These are phyloP conservation scores for Sanderia malayensis DNA, from an alignment of 30 jellyfish, hydroid and myxozoan species.

Conservation along the genomic window DNA sequence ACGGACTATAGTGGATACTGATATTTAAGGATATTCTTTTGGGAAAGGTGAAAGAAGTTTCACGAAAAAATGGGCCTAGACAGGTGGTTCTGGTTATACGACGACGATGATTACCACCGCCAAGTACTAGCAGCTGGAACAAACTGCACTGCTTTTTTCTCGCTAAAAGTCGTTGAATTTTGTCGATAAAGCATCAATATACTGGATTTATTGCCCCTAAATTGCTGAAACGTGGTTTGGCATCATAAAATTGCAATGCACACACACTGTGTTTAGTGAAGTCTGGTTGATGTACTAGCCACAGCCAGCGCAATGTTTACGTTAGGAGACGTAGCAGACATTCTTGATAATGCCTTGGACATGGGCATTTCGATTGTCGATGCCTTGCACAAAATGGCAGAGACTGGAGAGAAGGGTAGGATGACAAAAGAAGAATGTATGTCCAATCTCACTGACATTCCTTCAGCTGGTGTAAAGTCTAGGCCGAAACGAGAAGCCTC, in stretches of 20 bases:
- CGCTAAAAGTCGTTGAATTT: no score
- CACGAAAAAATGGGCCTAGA: conserved; percentile 26
- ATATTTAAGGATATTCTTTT: no score
- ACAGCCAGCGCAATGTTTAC: conserved; percentile 79
- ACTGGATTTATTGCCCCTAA: no score
- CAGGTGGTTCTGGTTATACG: neutral
- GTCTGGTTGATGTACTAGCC: no score
- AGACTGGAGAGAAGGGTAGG: conserved; percentile 79
- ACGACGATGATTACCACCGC: neutral
- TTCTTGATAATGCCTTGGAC: conserved; percentile 90
- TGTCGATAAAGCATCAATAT: no score
- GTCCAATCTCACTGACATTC: conserved; percentile 21
- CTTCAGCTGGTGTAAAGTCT: neutral
- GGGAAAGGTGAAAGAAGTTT: no score
- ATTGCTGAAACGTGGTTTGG: no score
- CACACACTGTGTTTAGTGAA: no score
- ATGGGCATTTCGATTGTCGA: conserved; percentile 94
- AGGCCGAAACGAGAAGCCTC: no score
- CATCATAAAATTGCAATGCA: no score
- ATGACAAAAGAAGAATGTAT: conserved; percentile 58
- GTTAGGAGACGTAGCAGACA: conserved; percentile 97
- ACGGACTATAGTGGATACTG: no score
- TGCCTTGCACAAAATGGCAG: conserved; percentile 82
- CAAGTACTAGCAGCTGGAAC: neutral
- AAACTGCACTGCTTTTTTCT: neutral